Evolutionary conservation across 2,113 vertebrate genomes (phyloP).

Genomic region (Apteryx mantelli): DNA sequence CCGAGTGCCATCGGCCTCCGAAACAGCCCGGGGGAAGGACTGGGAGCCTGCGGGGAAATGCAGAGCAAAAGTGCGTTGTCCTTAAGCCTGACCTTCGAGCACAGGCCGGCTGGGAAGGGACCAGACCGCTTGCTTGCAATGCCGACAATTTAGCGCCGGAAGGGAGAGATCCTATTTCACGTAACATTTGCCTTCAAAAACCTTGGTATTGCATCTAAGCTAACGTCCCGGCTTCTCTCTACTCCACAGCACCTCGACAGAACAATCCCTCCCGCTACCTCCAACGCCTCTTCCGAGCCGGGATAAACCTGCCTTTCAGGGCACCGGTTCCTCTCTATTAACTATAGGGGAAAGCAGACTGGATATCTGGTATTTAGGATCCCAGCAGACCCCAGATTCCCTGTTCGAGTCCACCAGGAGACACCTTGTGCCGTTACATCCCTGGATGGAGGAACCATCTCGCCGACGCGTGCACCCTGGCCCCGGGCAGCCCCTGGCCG

Average conservation of each 20-base stretch:
- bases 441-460: no score
- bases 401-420: no score
- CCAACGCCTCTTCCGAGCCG: not conserved
- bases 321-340: no score
- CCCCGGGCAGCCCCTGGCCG: no score
- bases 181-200: not conserved
- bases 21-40: not conserved
- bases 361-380: no score
- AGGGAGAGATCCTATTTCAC: not conserved
- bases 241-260: not conserved
- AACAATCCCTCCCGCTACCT: not conserved
- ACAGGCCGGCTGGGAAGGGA: not conserved
- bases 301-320: not conserved
- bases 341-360: no score
- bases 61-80: not conserved
- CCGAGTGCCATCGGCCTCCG: not conserved
- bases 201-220: fast-evolving
- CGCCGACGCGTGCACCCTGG: no score
- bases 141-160: not conserved
- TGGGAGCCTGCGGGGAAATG: not conserved
- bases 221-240: not conserved
- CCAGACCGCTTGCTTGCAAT: not conserved
- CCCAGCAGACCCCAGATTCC: no score
- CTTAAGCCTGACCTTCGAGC: not conserved
- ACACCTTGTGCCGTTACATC: no score